These are phyloP conservation scores for Pseudorectes ferrugineus DNA, from an alignment of 2,113 vertebrate genomes.

Conservation along the genomic window DNA sequence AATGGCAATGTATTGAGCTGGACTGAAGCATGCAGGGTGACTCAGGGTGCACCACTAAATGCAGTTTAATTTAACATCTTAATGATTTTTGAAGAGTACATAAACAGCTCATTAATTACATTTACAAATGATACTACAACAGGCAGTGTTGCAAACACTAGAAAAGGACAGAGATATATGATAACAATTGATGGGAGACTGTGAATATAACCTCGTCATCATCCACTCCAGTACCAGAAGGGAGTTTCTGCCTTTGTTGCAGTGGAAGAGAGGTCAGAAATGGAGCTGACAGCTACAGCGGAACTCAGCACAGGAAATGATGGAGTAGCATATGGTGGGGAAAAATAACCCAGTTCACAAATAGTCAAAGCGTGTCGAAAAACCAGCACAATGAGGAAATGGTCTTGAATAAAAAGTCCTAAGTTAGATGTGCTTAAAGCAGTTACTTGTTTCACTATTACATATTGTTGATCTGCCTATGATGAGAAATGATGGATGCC, in stretches of 20 bases:
- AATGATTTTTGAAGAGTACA: slow-evolving; percentile 41
- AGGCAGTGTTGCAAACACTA: neutral
- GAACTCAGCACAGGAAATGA: neutral
- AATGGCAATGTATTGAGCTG: neutral
- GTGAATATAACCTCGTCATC: neutral
- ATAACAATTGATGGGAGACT: neutral
- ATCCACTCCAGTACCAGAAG: neutral
- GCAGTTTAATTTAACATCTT: slow-evolving; percentile 11
- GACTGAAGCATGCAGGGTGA: neutral
- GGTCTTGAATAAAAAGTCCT: neutral
- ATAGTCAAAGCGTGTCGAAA: neutral
- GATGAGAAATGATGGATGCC: neutral
- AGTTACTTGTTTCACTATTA: neutral
- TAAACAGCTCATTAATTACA: slow-evolving; percentile 53
- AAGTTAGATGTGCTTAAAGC: neutral
- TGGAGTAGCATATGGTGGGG: neutral
- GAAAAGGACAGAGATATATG: slow-evolving; percentile 7
- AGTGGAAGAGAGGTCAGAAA: neutral
- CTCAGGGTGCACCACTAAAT: neutral
- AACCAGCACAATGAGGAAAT: neutral
- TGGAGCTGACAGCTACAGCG: neutral
- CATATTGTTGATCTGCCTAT: neutral
- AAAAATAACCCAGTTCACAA: neutral
- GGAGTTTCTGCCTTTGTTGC: neutral
- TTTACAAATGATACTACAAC: slow-evolving; percentile 1